Conservation (phyloP, 2,888 invertebrate genomes). For the Trissoscelio sp. region DNA sequence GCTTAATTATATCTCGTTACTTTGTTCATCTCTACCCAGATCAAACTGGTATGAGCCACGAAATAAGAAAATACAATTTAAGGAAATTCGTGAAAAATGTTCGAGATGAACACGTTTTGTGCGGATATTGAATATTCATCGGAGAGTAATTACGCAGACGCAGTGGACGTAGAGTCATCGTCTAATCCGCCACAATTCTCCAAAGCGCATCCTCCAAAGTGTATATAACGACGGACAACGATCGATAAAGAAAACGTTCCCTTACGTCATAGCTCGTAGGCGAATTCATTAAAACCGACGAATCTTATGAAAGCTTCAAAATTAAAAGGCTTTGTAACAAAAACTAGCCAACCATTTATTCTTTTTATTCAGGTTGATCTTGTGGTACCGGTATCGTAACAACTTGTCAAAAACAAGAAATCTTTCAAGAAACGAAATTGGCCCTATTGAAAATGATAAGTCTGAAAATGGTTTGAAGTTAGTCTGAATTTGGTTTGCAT, state of each 20-base stretch:
- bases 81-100: neutral
- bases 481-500: too few relatives aligned
- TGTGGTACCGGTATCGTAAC: constrained; percentile 16
- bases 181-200: constrained; percentile 69
- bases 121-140: constrained; percentile 48
- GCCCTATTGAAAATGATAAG: too few relatives aligned
- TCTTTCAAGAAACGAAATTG: neutral
- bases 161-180: constrained; percentile 63
- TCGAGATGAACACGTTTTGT: neutral
- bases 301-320: constrained; percentile 75
- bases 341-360: constrained; percentile 70
- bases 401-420: neutral
- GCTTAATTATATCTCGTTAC: constrained; percentile 3
- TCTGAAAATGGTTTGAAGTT: too few relatives aligned
- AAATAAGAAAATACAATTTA: constrained; percentile 5
- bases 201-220: constrained; percentile 75
- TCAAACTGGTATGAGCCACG: constrained; percentile 34
- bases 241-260: constrained; percentile 76
- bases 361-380: constrained; percentile 55
- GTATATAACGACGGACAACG: constrained; percentile 69
- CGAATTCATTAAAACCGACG: constrained; percentile 80
- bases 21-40: constrained; percentile 28
- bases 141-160: constrained; percentile 65
- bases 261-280: constrained; percentile 75
- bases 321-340: constrained; percentile 77